phyloP scores from a whole-genome alignment of 2,797 vertebrate genomes.

The Otus scops region DNA sequence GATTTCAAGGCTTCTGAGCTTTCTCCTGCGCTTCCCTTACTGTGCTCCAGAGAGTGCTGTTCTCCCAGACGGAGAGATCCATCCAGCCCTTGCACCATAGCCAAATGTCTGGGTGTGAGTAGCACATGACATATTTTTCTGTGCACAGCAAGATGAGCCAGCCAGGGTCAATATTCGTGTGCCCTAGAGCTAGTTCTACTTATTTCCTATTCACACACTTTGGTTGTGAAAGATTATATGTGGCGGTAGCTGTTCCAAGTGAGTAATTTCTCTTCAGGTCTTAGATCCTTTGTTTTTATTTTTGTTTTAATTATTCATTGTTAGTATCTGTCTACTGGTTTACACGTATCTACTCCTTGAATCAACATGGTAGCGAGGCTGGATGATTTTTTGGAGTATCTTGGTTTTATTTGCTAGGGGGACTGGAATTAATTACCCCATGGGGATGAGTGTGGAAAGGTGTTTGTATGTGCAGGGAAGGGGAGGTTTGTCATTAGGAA shows the following conservation, averaged over 20 bases:
- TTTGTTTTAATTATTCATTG: constrained; percentile 24
- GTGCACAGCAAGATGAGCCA: constrained; percentile 20
- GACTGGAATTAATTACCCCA: background rate
- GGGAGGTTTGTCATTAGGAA: background rate
- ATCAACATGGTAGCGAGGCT: rapidly evolving
- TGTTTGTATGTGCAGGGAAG: background rate
- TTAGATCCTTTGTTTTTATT: background rate
- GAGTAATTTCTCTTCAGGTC: background rate
- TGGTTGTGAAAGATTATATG: constrained; percentile 8
- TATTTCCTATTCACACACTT: constrained; percentile 23
- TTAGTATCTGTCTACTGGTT: background rate
- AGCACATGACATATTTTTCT: background rate
- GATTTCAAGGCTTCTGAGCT: background rate
- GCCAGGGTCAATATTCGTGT: constrained; percentile 16
- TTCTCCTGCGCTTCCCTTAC: background rate
- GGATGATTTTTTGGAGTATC: background rate
- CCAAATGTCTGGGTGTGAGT: background rate
- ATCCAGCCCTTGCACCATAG: background rate
- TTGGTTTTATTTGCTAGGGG: background rate
- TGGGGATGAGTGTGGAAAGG: background rate
- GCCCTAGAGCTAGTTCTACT: background rate
- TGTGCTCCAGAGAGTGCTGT: constrained; percentile 72
- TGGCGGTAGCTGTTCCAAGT: background rate
- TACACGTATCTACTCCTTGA: background rate
- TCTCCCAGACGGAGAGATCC: background rate